Conservation (phyloP, 2,113 vertebrate species). For the Mesoclemmys tuberculata region DNA sequence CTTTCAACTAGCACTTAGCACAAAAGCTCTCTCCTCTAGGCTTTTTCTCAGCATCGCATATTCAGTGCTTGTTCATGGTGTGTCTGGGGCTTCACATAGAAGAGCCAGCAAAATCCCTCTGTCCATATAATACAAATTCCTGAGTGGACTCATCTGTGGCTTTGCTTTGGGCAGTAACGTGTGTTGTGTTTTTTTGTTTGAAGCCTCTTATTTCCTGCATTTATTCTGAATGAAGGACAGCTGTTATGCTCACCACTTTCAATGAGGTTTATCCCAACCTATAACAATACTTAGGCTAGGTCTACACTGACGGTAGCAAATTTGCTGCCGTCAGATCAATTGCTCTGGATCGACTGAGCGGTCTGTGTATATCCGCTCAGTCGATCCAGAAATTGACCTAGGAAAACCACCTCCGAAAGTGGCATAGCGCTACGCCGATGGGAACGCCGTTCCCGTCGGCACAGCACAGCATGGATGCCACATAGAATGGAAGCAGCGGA, state of each 20-base stretch:
- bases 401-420: no score
- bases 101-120: not conserved
- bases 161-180: not conserved
- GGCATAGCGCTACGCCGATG: no score
- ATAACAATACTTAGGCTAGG: not conserved
- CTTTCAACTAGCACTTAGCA: not conserved
- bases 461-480: no score
- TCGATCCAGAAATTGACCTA: no score
- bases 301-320: no score
- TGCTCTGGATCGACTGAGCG: no score
- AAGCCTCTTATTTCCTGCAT: not conserved
- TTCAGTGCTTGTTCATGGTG: not conserved
- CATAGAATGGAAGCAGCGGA: no score
- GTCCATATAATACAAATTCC: not conserved
- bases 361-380: no score
- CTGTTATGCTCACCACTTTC: not conserved
- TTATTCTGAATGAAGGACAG: no score
- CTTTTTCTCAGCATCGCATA: not conserved
- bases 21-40: not conserved
- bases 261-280: not conserved
- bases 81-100: not conserved
- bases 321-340: no score
- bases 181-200: not conserved
- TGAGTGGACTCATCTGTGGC: not conserved
- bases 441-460: no score